phyloP scores from a whole-genome alignment of 2,113 vertebrate genomes.

The Terrapene triunguis region DNA sequence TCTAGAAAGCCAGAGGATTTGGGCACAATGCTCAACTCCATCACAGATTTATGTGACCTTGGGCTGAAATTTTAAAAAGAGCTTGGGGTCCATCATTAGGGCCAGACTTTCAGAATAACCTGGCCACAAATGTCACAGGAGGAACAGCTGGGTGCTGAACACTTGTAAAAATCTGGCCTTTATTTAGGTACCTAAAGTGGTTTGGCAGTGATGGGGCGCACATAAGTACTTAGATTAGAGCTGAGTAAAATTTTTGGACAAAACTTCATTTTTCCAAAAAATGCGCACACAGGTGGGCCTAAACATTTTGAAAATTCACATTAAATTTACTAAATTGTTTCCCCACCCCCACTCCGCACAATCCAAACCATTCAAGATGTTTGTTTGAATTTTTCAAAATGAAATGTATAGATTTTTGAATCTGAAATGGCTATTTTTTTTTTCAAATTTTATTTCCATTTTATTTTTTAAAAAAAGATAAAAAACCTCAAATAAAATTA shows the following conservation, averaged over 20 bases:
- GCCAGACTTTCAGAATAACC: conserved; percentile 20
- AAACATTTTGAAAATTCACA: too few species aligned
- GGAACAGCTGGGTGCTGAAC: not conserved
- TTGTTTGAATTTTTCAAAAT: too few species aligned
- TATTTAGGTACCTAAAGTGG: not conserved
- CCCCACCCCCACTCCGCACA: too few species aligned
- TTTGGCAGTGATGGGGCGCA: not conserved
- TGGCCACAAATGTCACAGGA: too few species aligned
- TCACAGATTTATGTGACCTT: accelerated
- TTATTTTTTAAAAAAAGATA: not conserved
- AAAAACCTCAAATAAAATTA: not conserved
- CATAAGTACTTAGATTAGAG: not conserved
- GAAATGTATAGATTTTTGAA: too few species aligned
- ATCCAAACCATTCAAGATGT: too few species aligned
- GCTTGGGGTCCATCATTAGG: conserved; percentile 6
- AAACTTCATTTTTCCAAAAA: not conserved
- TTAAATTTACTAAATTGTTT: too few species aligned
- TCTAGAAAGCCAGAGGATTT: not conserved
- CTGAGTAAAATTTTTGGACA: not conserved
- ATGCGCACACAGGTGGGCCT: not conserved
- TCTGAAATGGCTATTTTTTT: too few species aligned
- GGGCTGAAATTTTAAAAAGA: not conserved
- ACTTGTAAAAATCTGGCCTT: not conserved
- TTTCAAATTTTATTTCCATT: not conserved
- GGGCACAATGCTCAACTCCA: not conserved